Conservation (phyloP, 2,888 invertebrate species). For the Euproctis similis region DNA sequence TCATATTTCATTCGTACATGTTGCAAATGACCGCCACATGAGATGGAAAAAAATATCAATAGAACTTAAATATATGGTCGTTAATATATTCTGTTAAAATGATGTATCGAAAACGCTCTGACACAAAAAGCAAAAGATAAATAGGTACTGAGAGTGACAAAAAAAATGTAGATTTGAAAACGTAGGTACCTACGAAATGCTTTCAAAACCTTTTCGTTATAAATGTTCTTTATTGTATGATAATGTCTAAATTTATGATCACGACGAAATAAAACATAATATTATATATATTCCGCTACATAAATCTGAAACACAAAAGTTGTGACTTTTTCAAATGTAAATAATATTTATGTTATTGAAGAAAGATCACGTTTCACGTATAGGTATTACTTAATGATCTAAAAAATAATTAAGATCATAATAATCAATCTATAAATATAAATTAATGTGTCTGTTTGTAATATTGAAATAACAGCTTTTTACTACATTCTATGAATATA, state of each 20-base stretch:
- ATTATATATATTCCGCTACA: slow-evolving; percentile 36
- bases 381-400: too few species aligned
- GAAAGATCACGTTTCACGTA: slow-evolving; percentile 24
- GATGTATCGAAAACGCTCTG: slow-evolving; percentile 36
- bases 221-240: slow-evolving; percentile 8
- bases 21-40: too few species aligned
- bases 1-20: too few species aligned
- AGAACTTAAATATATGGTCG: too few species aligned
- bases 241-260: slow-evolving; percentile 20
- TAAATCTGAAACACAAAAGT: slow-evolving; percentile 64
- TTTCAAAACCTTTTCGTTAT: slow-evolving; percentile 22
- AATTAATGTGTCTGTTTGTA: too few species aligned
- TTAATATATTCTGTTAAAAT: too few species aligned
- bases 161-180: slow-evolving; percentile 22
- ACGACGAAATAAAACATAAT: slow-evolving; percentile 27
- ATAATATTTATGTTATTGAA: slow-evolving; percentile 13
- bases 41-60: too few species aligned
- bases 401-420: too few species aligned
- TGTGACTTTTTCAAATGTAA: slow-evolving; percentile 35
- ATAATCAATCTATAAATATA: too few species aligned
- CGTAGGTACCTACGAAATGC: slow-evolving; percentile 23
- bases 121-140: slow-evolving; percentile 27
- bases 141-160: slow-evolving; percentile 14
- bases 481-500: too few species aligned
- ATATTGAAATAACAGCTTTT: too few species aligned